phyloP scores from a whole-genome alignment of 2,888 invertebrate genomes.

The Sminthurinus aureus region DNA sequence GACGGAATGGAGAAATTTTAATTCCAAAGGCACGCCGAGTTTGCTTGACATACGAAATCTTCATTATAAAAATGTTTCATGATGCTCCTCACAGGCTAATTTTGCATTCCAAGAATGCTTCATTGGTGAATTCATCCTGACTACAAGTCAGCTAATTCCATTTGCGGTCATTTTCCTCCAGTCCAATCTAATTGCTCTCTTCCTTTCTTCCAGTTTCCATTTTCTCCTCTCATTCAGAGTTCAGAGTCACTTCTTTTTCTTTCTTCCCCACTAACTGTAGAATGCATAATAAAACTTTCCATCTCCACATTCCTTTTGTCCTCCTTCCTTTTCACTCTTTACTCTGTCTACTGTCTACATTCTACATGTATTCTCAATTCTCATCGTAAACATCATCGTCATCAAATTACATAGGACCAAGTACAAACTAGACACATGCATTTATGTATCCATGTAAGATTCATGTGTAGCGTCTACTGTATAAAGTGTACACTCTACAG shows the following conservation, averaged over 20 bases:
- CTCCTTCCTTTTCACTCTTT: background rate
- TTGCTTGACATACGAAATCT: constrained; percentile 39
- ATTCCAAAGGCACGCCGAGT: constrained; percentile 34
- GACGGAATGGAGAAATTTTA: constrained; percentile 28
- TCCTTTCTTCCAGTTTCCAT: background rate
- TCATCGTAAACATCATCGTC: background rate
- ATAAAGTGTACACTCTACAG: too few relatives aligned
- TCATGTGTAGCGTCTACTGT: too few relatives aligned
- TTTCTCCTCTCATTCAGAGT: background rate
- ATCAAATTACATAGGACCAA: too few relatives aligned
- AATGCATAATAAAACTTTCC: background rate
- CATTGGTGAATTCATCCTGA: constrained; percentile 22
- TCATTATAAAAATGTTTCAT: constrained; percentile 34
- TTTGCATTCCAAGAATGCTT: constrained; percentile 38
- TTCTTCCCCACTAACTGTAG: too few relatives aligned
- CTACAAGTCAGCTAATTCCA: constrained; percentile 20
- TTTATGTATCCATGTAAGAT: too few relatives aligned
- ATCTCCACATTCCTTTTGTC: constrained; percentile 19
- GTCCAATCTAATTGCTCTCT: constrained; percentile 36
- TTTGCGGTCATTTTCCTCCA: constrained; percentile 33
- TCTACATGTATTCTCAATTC: background rate
- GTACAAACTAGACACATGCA: too few relatives aligned
- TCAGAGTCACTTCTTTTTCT: too few relatives aligned
- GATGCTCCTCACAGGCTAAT: constrained; percentile 21
- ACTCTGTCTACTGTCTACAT: background rate